These are phyloP conservation scores for Nyctibius bracteatus DNA, from an alignment of 2,113 vertebrate genomes.

Conservation along the genomic window DNA sequence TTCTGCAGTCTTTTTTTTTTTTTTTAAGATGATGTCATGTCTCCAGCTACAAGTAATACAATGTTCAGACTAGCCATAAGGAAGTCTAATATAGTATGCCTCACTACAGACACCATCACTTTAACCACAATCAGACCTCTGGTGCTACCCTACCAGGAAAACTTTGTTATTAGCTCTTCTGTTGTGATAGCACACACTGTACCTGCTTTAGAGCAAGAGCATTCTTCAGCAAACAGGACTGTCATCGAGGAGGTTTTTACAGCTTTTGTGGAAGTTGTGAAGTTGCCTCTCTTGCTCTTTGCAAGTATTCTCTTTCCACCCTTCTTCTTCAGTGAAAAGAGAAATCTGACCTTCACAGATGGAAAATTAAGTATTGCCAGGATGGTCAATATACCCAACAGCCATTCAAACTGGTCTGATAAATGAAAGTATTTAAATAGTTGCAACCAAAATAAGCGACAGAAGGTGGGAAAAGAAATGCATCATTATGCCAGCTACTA, in stretches of 20 bases:
- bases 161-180: background rate
- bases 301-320: background rate
- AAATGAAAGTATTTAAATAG: constrained; percentile 58
- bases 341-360: constrained; percentile 31
- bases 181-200: background rate
- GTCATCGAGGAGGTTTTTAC: background rate
- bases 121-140: background rate
- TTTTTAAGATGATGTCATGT: background rate
- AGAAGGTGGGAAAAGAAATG: constrained; percentile 58
- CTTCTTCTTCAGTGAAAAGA: constrained; percentile 7
- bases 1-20: background rate
- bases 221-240: background rate
- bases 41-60: background rate
- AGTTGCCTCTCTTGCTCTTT: background rate
- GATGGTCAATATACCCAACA: constrained; percentile 52
- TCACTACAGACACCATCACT: background rate
- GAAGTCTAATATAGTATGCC: background rate
- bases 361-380: constrained; percentile 52
- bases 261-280: background rate
- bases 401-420: constrained; percentile 53
- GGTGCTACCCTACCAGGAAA: background rate
- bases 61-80: background rate
- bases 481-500: constrained; percentile 16
- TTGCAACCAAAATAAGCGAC: constrained; percentile 40
- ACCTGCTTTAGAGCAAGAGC: background rate